Percentiles rank a stretch among this genome's conserved stretches.
Evolutionary conservation across 2,113 vertebrate genomes (phyloP).

Genomic region (Nannospalax galili): DNA sequence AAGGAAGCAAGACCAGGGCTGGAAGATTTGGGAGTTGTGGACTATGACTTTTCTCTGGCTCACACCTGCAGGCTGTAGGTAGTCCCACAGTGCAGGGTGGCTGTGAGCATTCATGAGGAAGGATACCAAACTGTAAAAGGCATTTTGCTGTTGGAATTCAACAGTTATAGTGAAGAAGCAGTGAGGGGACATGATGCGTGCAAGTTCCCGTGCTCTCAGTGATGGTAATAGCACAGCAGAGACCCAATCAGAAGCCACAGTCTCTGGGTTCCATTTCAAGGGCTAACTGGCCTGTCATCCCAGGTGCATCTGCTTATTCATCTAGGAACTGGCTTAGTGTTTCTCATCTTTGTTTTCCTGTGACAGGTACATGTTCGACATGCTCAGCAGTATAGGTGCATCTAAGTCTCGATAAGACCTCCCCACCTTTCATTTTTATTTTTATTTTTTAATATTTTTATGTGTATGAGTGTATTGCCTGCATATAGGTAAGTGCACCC

Average conservation of each 20-base stretch:
- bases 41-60: neutral
- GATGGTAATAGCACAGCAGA: neutral
- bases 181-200: neutral
- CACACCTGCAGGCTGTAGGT: conserved; percentile 30
- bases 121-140: neutral
- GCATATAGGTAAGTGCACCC: too few relatives aligned
- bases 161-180: conserved; percentile 1
- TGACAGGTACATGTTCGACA: neutral
- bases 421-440: too few relatives aligned
- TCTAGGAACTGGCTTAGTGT: neutral
- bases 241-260: neutral
- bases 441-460: too few relatives aligned
- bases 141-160: neutral
- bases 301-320: neutral
- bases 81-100: neutral
- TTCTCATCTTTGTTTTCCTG: neutral
- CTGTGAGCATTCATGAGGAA: conserved; percentile 31
- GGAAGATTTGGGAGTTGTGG: neutral
- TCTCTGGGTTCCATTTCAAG: neutral
- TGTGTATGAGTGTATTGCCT: too few relatives aligned
- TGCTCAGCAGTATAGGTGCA: neutral
- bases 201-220: too few relatives aligned
- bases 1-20: neutral
- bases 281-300: neutral
- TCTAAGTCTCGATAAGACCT: neutral